Base-by-base conservation (phyloP, 2,888 invertebrate species). In the Nemurella pictetii region DNA sequence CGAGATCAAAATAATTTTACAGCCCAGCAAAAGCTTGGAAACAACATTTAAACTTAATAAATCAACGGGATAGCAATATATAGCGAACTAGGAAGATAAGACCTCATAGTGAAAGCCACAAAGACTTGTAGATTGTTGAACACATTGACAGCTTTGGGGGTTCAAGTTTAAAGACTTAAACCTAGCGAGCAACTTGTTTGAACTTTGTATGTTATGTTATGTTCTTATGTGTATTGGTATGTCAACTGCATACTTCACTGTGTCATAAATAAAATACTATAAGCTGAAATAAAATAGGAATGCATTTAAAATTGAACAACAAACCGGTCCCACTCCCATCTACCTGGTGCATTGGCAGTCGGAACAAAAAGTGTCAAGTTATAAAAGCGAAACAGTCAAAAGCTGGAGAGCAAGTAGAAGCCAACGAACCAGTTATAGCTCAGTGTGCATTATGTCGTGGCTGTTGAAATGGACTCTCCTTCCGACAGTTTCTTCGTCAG, bases 41-140 rank as follows among this genome's bases (percentile, higher is more conserved):
- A 20, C 20, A 55, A 55, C n/a, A n/a, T n/a, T n/a, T n/a, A n/a
- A n/a, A n/a, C n/a, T n/a, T 55, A 55, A 55, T 20, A 55, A 55
- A 55, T 55, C 12, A 35, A 55, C 20, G 55, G 55, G 55, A 1
- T 20, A 55, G 20, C 5, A 20, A 20, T 7, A 7, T 12, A 55
- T 20, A 55, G 55, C 55, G 9, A 20, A 20, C 55, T 55, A 55
- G 55, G 3, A 55, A 7, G 3, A 75, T 25, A 5, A 26, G 27
- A 75, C 80, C 29, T 80, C 9, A 28, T 30, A 80, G 80, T 80
- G 80, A 30, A 80, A 80, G 80, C 30, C 80, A 80, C 80, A 80
- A 80, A 32, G 29, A 2, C 32, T 28, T 32, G 30, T 80, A 80
- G 29, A 80, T 80, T 30, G 80, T 29, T 80, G 29, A 30, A 80